phyloP scores from a whole-genome alignment of 2,797 vertebrate species.

The Sarcoramphus papa region DNA sequence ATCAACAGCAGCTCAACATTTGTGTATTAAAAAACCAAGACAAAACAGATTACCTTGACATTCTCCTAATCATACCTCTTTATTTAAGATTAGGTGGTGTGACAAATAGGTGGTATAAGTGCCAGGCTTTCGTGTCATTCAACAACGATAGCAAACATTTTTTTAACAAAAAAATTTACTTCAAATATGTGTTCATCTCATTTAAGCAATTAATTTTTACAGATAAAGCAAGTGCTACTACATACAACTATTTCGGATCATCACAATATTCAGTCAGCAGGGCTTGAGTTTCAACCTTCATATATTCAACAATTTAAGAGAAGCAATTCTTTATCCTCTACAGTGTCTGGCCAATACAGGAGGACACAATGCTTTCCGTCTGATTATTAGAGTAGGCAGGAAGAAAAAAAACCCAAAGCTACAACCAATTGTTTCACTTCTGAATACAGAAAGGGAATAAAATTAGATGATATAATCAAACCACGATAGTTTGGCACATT shows the following conservation, averaged over 20 bases:
- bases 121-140: background rate
- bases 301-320: background rate
- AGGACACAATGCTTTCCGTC: background rate
- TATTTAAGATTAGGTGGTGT: background rate
- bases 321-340: background rate
- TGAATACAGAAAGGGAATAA: background rate
- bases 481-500: background rate
- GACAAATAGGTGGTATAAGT: background rate
- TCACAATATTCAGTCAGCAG: background rate
- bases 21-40: background rate
- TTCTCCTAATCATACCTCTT: background rate
- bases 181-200: background rate
- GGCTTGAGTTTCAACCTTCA: background rate
- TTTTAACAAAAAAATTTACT: background rate
- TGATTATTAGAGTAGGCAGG: background rate
- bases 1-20: background rate
- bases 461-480: background rate
- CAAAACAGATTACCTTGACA: background rate
- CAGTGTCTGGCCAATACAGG: background rate
- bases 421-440: background rate
- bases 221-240: background rate
- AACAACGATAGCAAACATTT: background rate
- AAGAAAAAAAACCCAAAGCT: background rate
- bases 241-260: background rate
- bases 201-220: background rate